phyloP scores from a whole-genome alignment of 2,888 invertebrate species.

The Nowickia ferox region DNA sequence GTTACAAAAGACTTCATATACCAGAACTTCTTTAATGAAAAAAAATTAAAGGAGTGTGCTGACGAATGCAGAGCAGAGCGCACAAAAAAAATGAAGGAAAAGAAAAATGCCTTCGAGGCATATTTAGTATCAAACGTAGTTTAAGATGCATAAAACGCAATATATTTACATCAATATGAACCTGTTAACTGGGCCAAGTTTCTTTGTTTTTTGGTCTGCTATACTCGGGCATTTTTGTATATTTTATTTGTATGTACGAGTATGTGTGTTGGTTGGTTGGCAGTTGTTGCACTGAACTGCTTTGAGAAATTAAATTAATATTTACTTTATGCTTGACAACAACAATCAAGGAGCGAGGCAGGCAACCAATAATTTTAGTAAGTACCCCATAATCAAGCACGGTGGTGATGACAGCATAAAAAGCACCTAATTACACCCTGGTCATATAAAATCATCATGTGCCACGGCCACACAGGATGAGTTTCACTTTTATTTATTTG shows the following conservation, averaged over 20 bases:
- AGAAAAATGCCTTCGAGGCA: slow-evolving; percentile 13
- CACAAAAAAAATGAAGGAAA: not conserved
- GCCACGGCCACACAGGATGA: slow-evolving; percentile 69
- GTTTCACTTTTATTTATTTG: slow-evolving; percentile 50
- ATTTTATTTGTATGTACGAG: not conserved
- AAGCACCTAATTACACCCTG: slow-evolving; percentile 83
- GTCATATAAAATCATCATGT: slow-evolving; percentile 73
- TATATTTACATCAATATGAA: slow-evolving; percentile 36
- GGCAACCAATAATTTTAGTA: slow-evolving; percentile 70
- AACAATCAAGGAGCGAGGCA: slow-evolving; percentile 64
- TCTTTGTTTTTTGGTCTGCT: not conserved
- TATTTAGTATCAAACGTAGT: slow-evolving; percentile 65
- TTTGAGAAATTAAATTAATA: slow-evolving; percentile 81
- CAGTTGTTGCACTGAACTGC: slow-evolving; percentile 34
- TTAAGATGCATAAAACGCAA: slow-evolving; percentile 63
- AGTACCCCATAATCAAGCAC: slow-evolving; percentile 81
- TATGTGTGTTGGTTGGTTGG: not conserved
- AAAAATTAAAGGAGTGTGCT: slow-evolving; percentile 33
- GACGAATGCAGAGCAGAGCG: not conserved
- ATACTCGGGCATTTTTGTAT: not conserved
- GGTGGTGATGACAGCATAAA: slow-evolving; percentile 83
- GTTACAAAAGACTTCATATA: not conserved
- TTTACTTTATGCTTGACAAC: slow-evolving; percentile 79
- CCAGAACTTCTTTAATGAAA: not conserved
- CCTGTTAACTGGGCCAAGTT: slow-evolving; percentile 54